Evolutionary conservation across 2,113 vertebrate species (phyloP).

Genomic region (Cromileptes altivelis): DNA sequence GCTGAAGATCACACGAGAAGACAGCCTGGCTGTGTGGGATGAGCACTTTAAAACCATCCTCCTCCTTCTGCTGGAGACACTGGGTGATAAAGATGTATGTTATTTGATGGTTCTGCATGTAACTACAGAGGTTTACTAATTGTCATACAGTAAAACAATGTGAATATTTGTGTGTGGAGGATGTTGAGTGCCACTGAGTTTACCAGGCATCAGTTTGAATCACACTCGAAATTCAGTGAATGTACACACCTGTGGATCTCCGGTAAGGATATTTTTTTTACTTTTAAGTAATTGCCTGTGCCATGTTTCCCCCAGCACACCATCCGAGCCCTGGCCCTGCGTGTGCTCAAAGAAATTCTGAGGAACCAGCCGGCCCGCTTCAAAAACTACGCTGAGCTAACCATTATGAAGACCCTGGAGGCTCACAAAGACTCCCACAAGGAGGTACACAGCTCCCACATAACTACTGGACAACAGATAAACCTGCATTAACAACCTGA

Average conservation of each 20-base stretch:
- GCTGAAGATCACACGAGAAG: conserved; percentile 96
- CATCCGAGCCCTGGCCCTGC: conserved; percentile 93
- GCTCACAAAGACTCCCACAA: conserved; percentile 99
- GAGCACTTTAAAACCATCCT: conserved; percentile 99
- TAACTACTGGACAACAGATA: background rate
- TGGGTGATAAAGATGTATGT: conserved; percentile 96
- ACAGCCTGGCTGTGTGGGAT: conserved; percentile 96
- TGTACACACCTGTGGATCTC: background rate
- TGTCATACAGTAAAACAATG: background rate
- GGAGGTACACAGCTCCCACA: conserved; percentile 85
- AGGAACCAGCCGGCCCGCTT: conserved; percentile 96
- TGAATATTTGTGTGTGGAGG: background rate
- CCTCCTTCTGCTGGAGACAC: conserved; percentile 95
- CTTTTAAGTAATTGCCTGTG: background rate
- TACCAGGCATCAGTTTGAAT: background rate
- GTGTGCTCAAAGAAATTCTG: conserved; percentile 97
- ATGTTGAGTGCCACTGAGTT: background rate
- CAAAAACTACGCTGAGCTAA: conserved; percentile 97
- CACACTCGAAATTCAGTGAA: background rate
- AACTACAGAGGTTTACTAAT: background rate
- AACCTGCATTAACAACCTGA: background rate
- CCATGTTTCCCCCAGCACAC: conserved; percentile 87
- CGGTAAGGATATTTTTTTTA: background rate
- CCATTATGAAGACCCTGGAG: conserved; percentile 99
- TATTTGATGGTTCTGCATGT: background rate